Evolutionary conservation across 2,888 invertebrate genomes (phyloP).

Genomic region (Pemphredon lugubris): DNA sequence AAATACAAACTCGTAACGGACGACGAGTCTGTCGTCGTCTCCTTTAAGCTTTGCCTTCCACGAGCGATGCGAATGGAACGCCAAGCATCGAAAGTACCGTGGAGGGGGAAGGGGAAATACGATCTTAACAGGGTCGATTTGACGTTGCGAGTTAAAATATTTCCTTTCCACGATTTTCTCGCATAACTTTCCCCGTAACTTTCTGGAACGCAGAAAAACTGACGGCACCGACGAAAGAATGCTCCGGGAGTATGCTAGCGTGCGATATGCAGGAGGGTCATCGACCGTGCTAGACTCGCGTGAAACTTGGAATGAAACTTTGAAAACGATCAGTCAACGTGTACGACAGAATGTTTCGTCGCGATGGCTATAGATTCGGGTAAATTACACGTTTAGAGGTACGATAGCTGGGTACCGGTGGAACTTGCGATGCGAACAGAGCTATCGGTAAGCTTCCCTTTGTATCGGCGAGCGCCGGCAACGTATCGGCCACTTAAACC

Average conservation of each 20-base stretch:
- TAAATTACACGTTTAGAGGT: conserved; percentile 34
- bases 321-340: conserved; percentile 5
- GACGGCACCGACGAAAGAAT: conserved; percentile 34
- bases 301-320: conserved; percentile 37
- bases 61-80: background rate
- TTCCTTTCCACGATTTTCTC: conserved; percentile 20
- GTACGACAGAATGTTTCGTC: conserved; percentile 24
- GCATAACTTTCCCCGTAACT: conserved; percentile 21
- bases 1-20: no score
- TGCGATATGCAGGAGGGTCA: conserved; percentile 37
- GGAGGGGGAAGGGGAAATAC: conserved; percentile 21
- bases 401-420: no score
- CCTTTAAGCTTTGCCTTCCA: no score
- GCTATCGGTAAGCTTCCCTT: no score
- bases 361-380: conserved; percentile 15
- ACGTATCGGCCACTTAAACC: no score
- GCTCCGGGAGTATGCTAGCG: conserved; percentile 13
- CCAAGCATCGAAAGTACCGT: background rate
- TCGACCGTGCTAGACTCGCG: conserved; percentile 20
- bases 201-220: conserved; percentile 9
- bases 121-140: conserved; percentile 32
- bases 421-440: no score
- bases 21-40: no score
- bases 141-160: conserved; percentile 32
- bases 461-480: no score